Percentiles rank a stretch among this genome's conserved stretches.
phyloP scores from a whole-genome alignment of 2,797 vertebrate genomes.

The Toxotes lorentzi region DNA sequence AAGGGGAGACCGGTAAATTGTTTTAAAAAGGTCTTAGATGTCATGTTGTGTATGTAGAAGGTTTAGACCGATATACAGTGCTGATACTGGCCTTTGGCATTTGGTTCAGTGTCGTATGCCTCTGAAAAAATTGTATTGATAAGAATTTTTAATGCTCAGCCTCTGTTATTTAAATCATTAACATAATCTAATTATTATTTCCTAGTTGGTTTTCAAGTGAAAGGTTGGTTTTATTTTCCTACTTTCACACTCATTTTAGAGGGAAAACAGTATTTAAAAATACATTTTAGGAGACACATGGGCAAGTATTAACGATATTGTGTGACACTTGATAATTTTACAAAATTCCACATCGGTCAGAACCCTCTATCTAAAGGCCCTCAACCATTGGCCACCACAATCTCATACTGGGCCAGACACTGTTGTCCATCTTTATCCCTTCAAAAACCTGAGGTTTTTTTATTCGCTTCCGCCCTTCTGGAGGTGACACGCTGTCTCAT shows the following conservation, averaged over 20 bases:
- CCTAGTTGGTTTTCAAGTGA: not conserved
- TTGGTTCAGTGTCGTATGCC: slow-evolving; percentile 12
- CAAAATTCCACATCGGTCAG: not conserved
- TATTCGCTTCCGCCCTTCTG: slow-evolving; percentile 60
- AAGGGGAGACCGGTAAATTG: slow-evolving; percentile 62
- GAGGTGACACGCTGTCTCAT: slow-evolving; percentile 82
- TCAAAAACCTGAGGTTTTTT: slow-evolving; percentile 46
- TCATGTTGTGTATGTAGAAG: slow-evolving; percentile 65
- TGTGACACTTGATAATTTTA: not conserved
- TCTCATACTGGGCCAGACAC: slow-evolving; percentile 56
- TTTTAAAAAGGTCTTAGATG: slow-evolving; percentile 77
- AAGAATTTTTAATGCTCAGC: not conserved
- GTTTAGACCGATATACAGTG: slow-evolving; percentile 38
- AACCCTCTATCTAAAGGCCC: slow-evolving; percentile 7
- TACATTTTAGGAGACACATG: not conserved
- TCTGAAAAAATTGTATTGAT: slow-evolving; percentile 7
- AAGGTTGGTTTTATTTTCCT: not conserved
- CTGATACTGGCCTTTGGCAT: slow-evolving; percentile 46
- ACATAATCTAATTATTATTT: not conserved
- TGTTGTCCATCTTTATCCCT: slow-evolving; percentile 73
- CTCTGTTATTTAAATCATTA: not conserved
- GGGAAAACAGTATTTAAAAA: not conserved
- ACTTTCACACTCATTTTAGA: not conserved
- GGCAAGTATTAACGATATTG: not conserved
- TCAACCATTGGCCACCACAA: slow-evolving; percentile 28